Conservation (phyloP, 2,113 vertebrate species). For the Falco punctatus region DNA sequence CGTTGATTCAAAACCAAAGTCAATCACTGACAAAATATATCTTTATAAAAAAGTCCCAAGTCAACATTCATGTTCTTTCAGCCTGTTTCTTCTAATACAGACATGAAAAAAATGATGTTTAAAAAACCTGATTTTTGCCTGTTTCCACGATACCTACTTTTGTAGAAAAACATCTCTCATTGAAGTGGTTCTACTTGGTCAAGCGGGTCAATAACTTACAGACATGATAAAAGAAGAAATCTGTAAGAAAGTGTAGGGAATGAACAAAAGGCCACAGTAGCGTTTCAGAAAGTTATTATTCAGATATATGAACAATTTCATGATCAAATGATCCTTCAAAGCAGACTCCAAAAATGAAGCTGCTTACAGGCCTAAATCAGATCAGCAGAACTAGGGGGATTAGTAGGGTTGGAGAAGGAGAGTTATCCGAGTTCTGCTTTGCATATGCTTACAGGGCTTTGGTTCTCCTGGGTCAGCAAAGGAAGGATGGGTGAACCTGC, state of each 20-base stretch:
- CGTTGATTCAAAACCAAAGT: background rate
- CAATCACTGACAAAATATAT: background rate
- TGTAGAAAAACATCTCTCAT: background rate
- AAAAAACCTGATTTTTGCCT: accelerated
- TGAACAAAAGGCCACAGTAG: background rate
- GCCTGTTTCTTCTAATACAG: background rate
- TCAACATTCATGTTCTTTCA: background rate
- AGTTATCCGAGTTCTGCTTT: background rate
- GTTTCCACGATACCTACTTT: background rate
- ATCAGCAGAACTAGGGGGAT: background rate
- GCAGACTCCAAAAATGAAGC: background rate
- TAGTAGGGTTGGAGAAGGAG: background rate
- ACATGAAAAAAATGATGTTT: background rate
- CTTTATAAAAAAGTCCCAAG: background rate
- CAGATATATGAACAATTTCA: background rate
- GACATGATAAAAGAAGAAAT: background rate
- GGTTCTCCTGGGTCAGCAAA: background rate
- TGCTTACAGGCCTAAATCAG: conserved; percentile 3
- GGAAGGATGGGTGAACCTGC: background rate
- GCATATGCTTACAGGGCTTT: background rate
- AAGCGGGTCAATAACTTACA: background rate
- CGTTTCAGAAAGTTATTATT: background rate
- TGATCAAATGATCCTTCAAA: background rate
- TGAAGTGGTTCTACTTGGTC: background rate
- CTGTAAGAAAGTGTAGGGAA: background rate